Conservation (phyloP, 2,113 vertebrate species). For the Sceloporus tristichus region DNA sequence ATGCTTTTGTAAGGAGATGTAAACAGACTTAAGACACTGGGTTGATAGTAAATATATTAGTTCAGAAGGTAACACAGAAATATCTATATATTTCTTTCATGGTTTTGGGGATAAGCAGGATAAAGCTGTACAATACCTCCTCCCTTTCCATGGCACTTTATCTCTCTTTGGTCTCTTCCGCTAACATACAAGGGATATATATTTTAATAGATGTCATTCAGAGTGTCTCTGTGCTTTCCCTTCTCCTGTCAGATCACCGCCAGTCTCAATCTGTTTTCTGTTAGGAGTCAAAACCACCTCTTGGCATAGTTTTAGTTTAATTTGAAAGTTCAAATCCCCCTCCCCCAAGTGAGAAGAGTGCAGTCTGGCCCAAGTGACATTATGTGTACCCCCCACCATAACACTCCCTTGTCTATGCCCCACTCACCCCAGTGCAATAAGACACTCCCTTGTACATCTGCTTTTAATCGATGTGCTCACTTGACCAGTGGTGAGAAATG, state of each 20-base stretch:
- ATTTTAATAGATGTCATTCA: conserved; percentile 32
- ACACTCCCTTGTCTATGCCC: conserved; percentile 49
- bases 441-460: conserved; percentile 65
- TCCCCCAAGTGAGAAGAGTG: conserved; percentile 54
- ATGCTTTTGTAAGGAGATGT: too few relatives aligned
- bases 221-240: neutral
- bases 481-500: conserved; percentile 63
- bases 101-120: neutral
- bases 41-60: neutral
- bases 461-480: conserved; percentile 65
- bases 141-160: neutral
- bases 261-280: conserved; percentile 70
- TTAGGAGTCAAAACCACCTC: conserved; percentile 61
- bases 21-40: neutral
- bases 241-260: neutral
- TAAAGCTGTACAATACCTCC: neutral
- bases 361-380: conserved; percentile 57
- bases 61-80: neutral
- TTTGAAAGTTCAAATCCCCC: conserved; percentile 47
- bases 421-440: conserved; percentile 58
- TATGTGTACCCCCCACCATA: conserved; percentile 28
- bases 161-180: neutral
- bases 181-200: conserved; percentile 29
- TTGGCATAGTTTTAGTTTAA: conserved; percentile 41
- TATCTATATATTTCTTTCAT: neutral